Evolutionary conservation across 2,888 invertebrate species (phyloP).

Genomic region (Philopedon plagiatum): DNA sequence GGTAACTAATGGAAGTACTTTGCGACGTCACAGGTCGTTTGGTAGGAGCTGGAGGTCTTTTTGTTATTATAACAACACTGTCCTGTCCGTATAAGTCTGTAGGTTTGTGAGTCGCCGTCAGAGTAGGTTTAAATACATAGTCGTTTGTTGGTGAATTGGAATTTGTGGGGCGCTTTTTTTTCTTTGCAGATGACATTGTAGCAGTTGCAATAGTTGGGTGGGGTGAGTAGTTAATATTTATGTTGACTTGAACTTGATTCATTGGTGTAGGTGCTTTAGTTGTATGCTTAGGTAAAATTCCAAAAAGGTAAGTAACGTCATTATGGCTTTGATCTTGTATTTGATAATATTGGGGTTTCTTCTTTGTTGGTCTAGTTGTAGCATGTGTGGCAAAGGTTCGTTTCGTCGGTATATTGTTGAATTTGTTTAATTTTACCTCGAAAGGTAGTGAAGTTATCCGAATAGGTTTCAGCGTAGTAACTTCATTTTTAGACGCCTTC

Average conservation of each 20-base stretch:
- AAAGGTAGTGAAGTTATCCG: neutral
- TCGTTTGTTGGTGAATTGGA: neutral
- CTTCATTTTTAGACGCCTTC: neutral
- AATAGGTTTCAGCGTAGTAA: neutral
- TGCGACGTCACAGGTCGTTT: slow-evolving; percentile 18
- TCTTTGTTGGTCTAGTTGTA: slow-evolving; percentile 21
- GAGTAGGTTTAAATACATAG: neutral
- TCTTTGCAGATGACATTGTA: slow-evolving; percentile 42
- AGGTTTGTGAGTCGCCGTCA: slow-evolving; percentile 22
- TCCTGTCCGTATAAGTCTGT: slow-evolving; percentile 31
- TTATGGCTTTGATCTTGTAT: slow-evolving; percentile 43
- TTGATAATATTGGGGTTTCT: slow-evolving; percentile 38
- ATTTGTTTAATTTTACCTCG: neutral
- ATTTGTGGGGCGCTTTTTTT: slow-evolving; percentile 40
- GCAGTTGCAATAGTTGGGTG: slow-evolving; percentile 46
- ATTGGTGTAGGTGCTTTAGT: slow-evolving; percentile 21
- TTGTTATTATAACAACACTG: slow-evolving; percentile 43
- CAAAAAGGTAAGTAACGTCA: slow-evolving; percentile 55
- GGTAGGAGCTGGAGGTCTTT: slow-evolving; percentile 34
- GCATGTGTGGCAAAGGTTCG: neutral
- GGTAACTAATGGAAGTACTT: slow-evolving; percentile 18
- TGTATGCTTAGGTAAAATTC: slow-evolving; percentile 43
- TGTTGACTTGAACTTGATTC: slow-evolving; percentile 59
- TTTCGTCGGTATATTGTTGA: slow-evolving; percentile 20
- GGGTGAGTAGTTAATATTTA: slow-evolving; percentile 61